Percentiles rank a stretch among this genome's conserved stretches.
These are phyloP conservation scores for Sebastes wilsoni DNA, from an alignment of 2,797 vertebrate species.

Conservation along the genomic window DNA sequence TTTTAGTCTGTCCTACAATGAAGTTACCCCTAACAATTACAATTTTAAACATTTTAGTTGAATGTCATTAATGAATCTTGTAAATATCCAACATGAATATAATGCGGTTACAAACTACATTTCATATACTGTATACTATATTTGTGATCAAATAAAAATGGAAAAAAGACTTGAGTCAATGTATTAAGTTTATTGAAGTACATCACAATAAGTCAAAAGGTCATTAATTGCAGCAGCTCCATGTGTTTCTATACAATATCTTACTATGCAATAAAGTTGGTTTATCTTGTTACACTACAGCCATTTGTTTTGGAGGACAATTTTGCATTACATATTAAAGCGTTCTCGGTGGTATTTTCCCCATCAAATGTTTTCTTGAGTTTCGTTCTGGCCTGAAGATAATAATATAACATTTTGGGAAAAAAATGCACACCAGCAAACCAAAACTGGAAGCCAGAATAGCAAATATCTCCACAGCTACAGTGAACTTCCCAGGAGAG, in stretches of 20 bases:
- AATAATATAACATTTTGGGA: conserved; percentile 79
- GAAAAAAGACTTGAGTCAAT: neutral
- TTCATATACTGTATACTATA: neutral
- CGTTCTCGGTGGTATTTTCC: conserved; percentile 50
- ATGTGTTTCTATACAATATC: neutral
- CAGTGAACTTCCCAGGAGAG: conserved; percentile 68
- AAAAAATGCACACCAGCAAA: conserved; percentile 74
- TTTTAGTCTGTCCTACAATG: no score
- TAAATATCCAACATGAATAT: neutral
- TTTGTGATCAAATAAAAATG: neutral
- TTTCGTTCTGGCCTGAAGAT: conserved; percentile 71
- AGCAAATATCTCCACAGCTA: conserved; percentile 73
- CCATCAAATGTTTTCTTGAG: conserved; percentile 67
- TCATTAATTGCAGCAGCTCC: conserved; percentile 11
- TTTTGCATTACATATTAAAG: conserved; percentile 16
- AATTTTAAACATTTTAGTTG: neutral
- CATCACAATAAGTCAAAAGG: neutral
- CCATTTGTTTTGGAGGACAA: neutral
- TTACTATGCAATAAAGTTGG: neutral
- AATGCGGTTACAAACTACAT: neutral
- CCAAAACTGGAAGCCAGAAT: conserved; percentile 73
- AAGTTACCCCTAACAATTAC: neutral
- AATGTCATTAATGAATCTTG: neutral
- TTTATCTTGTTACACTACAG: neutral
- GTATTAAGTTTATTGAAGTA: conserved; percentile 16